Evolutionary conservation across 2,888 invertebrate species (phyloP), one percentile per base, ranked within the genome.

Genomic region (Ectobius pallidus): DNA sequence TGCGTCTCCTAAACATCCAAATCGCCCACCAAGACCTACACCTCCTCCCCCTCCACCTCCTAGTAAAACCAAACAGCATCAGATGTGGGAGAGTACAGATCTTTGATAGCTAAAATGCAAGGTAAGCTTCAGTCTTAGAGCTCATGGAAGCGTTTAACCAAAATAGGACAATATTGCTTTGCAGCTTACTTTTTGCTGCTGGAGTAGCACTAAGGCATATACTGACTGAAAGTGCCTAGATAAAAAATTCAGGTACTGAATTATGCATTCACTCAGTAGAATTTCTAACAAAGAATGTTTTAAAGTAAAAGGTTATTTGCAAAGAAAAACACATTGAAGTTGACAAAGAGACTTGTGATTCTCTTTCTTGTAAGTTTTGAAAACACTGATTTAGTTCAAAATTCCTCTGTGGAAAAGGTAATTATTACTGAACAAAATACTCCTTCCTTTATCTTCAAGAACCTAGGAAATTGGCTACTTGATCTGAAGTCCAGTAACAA

Each of bases 21-120:
- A 83, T 22, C 77, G 79, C 70, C 79, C 78, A 75, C 78, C 80
- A 42, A 79, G 80, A 72, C 79, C 84, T 1, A 84, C 84, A n/a
- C 79, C 77, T 49, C 76, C 77, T 1, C 82, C 84, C 49, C 84
- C 84, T 69, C 82, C 79, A 39, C 83, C 82, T 68, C 78, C 82
- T 77, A 69, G 72, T 39, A 73, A 76, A 75, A 72, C 77, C 20
- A 80, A 79, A 74, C 74, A 78, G 7, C 79, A 79, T 42, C 73
- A 78, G 11, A 42, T 52, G 1, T 68, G 55, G 22, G 82, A 83
- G 71, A 83, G 82, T 78, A 83, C 83, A 71, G 81, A 83, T 77
- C 81, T 83, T 77, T 83, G 79, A 80, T 75, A 52, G 25, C n/a
- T 14, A 58, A 30, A 58, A 11, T 7, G 6, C 34, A 34, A 34